Percentiles rank a stretch among this genome's conserved stretches.
Conservation (phyloP, 1,140 invertebrate genomes). For the Zaprionus camerounensis region DNA sequence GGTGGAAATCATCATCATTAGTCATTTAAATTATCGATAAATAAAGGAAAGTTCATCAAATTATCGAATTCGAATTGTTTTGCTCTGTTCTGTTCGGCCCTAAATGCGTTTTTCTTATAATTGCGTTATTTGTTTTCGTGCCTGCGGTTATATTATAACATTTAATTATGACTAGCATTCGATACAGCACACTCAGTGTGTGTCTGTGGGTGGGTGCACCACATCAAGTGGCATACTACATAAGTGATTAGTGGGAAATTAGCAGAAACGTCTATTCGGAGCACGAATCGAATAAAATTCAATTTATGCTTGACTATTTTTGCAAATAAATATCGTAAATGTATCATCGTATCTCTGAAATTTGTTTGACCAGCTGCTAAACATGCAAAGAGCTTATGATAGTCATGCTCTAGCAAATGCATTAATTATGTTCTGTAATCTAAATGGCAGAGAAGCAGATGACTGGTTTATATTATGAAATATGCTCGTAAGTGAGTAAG, state of each 20-base stretch:
- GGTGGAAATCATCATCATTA: constrained; percentile 52
- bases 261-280: constrained; percentile 8
- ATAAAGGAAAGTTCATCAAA: constrained; percentile 58
- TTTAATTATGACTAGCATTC: constrained; percentile 55
- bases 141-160: constrained; percentile 13
- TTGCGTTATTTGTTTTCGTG: constrained; percentile 24
- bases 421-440: background rate
- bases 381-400: background rate
- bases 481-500: background rate
- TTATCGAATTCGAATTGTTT: constrained; percentile 9
- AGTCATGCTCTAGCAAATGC: background rate
- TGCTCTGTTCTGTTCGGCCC: background rate
- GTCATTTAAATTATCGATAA: constrained; percentile 56
- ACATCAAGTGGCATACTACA: constrained; percentile 1
- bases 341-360: background rate
- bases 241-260: constrained; percentile 55
- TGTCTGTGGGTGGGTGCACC: constrained; percentile 18
- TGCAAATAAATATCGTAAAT: constrained; percentile 7
- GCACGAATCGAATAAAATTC: constrained; percentile 14
- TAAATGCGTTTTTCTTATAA: constrained; percentile 18
- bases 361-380: background rate
- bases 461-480: background rate
- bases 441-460: background rate
- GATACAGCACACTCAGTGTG: constrained; percentile 12
- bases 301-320: constrained; percentile 5